Percentiles rank a stretch among this genome's conserved stretches.
Conservation (phyloP, 1,140 invertebrate species). For the Bathynomus jamesi region DNA sequence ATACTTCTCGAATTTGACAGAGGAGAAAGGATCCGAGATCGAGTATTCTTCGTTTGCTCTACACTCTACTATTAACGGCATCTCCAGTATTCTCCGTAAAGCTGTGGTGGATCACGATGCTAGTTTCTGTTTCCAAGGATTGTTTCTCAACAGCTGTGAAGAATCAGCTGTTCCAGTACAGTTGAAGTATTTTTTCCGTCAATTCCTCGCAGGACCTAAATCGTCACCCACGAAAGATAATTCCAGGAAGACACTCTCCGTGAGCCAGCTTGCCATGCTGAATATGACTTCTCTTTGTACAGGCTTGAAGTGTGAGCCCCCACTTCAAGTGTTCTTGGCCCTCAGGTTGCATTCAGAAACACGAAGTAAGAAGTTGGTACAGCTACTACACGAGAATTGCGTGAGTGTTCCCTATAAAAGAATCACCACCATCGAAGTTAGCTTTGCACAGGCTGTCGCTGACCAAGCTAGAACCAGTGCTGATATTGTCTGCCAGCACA, state of each 20-base stretch:
- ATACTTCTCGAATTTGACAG: too few relatives aligned
- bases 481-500: not conserved
- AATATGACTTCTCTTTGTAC: conserved; percentile 10
- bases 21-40: too few relatives aligned
- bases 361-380: conserved; percentile 14
- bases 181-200: not conserved
- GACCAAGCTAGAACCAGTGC: not conserved
- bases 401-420: not conserved
- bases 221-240: conserved; percentile 7
- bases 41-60: too few relatives aligned
- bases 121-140: conserved; percentile 6
- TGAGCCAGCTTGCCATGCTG: conserved; percentile 14
- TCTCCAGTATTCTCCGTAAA: conserved; percentile 11
- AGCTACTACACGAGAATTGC: not conserved
- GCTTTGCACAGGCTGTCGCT: not conserved
- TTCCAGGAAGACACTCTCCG: conserved; percentile 11
- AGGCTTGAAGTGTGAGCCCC: conserved; percentile 6
- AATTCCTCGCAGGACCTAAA: conserved; percentile 14
- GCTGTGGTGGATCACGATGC: conserved; percentile 3
- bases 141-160: conserved; percentile 2
- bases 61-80: too few relatives aligned
- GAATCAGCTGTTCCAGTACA: not conserved
- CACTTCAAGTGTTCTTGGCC: not conserved
- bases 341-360: conserved; percentile 12
- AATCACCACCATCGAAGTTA: not conserved